These are phyloP conservation scores for Tillus elongatus DNA, from an alignment of 2,888 invertebrate species.

Conservation along the genomic window DNA sequence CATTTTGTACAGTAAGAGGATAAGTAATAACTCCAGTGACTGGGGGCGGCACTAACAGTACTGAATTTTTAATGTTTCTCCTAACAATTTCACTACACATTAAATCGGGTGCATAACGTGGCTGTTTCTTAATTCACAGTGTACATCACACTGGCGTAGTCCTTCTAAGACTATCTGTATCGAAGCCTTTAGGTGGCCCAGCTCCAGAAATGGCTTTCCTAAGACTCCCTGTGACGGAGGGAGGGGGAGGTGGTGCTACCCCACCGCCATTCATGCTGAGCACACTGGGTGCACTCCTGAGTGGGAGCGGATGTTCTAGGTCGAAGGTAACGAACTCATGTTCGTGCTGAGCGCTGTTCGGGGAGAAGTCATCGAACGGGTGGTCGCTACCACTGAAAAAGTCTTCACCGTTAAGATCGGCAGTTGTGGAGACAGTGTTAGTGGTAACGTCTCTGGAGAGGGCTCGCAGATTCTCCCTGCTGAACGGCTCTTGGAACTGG, in stretches of 20 bases:
- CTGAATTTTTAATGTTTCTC: no score
- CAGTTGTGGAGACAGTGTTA: slow-evolving; percentile 59
- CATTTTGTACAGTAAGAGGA: no score
- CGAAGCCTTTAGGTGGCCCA: slow-evolving; percentile 40
- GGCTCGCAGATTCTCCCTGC: slow-evolving; percentile 25
- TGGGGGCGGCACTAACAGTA: no score
- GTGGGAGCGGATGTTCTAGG: slow-evolving; percentile 48
- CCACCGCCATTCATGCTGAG: slow-evolving; percentile 31
- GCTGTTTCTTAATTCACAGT: no score
- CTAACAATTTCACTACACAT: no score
- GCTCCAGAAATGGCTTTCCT: slow-evolving; percentile 48
- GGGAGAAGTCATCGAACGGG: slow-evolving; percentile 47
- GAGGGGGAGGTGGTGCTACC: slow-evolving; percentile 29
- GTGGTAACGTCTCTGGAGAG: slow-evolving; percentile 58
- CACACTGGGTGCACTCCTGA: slow-evolving; percentile 28
- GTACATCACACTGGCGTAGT: slow-evolving; percentile 51
- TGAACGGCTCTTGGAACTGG: slow-evolving; percentile 43
- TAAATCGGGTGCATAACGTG: no score
- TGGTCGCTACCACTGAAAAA: slow-evolving; percentile 34
- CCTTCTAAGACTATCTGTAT: slow-evolving; percentile 46
- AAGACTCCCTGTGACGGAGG: slow-evolving; percentile 44
- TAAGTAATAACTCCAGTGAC: no score
- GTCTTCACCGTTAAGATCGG: slow-evolving; percentile 45
- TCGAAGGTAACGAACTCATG: slow-evolving; percentile 66
- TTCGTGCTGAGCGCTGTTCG: slow-evolving; percentile 47